Conservation (phyloP, 2,888 invertebrate genomes). For the Drosophila rubida region DNA sequence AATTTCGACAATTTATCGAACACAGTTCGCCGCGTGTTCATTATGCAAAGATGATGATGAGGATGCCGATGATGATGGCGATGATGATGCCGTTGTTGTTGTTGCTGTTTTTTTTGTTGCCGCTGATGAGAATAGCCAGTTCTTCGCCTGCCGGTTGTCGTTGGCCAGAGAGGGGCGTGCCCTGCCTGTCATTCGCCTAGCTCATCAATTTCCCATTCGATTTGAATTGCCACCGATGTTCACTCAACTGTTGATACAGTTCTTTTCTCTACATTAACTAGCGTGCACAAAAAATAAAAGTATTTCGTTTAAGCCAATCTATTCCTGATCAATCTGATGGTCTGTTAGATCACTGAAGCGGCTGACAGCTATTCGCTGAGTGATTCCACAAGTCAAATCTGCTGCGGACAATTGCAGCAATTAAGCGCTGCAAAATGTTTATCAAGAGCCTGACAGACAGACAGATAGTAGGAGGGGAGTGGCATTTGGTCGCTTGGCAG, state of each 20-base stretch:
- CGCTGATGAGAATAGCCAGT: conserved; percentile 42
- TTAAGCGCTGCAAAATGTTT: conserved; percentile 48
- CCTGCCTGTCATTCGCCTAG: conserved; percentile 67
- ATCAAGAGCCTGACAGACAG: conserved; percentile 33
- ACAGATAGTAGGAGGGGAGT: not conserved
- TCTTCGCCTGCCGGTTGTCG: not conserved
- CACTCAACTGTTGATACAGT: conserved; percentile 69
- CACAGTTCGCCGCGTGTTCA: conserved; percentile 72
- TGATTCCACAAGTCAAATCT: conserved; percentile 3
- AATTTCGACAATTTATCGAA: conserved; percentile 80
- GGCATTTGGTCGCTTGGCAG: conserved; percentile 14
- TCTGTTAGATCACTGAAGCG: not conserved
- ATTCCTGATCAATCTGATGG: not conserved
- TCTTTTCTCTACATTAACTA: conserved; percentile 39
- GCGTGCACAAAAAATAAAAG: conserved; percentile 3
- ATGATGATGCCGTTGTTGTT: conserved; percentile 5
- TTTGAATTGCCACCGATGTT: conserved; percentile 58
- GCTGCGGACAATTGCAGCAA: conserved; percentile 48
- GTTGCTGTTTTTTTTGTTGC: not conserved
- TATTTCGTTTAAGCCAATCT: not conserved
- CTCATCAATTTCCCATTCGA: conserved; percentile 79
- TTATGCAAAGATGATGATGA: conserved; percentile 59
- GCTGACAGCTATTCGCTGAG: conserved; percentile 15
- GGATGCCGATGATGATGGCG: conserved; percentile 16
- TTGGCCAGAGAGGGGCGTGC: conserved; percentile 40